Conservation (phyloP, 2,797 vertebrate species). For the Poeciliopsis gracilis region DNA sequence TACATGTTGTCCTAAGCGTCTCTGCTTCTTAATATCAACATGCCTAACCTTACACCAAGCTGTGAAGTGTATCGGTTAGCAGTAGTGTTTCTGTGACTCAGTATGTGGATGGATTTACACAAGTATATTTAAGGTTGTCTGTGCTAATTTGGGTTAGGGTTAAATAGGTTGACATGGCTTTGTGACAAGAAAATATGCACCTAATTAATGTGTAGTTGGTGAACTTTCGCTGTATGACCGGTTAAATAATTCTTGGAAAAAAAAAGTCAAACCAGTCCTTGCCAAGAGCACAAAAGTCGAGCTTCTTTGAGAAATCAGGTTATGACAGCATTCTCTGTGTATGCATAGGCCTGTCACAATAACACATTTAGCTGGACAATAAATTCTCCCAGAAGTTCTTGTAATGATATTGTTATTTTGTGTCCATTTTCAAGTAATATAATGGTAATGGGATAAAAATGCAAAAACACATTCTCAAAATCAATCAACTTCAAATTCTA, state of each 20-base stretch:
- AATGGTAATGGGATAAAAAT: too few relatives aligned
- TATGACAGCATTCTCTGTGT: slow-evolving; percentile 1
- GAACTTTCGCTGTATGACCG: background rate
- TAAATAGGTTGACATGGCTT: slow-evolving; percentile 21
- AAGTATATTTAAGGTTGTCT: slow-evolving; percentile 14
- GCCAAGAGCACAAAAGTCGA: slow-evolving; percentile 5
- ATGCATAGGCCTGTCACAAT: background rate
- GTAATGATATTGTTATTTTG: too few relatives aligned
- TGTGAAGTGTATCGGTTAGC: slow-evolving; percentile 46
- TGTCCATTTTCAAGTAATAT: too few relatives aligned
- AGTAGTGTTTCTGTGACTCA: slow-evolving; percentile 19
- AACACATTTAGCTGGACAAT: too few relatives aligned
- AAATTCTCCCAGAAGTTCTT: too few relatives aligned
- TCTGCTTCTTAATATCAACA: slow-evolving; percentile 41
- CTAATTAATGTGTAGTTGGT: background rate
- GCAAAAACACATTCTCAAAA: too few relatives aligned
- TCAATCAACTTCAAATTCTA: too few relatives aligned
- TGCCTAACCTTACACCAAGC: slow-evolving; percentile 31
- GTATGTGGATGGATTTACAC: slow-evolving; percentile 25
- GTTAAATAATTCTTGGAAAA: slow-evolving; percentile 2
- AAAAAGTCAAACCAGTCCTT: background rate
- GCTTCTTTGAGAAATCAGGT: slow-evolving; percentile 21
- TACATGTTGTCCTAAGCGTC: slow-evolving; percentile 42
- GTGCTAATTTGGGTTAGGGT: slow-evolving; percentile 16
- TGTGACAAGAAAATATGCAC: background rate